phyloP scores from a whole-genome alignment of 1,140 invertebrate species.

The Philopotamus ludificatus region DNA sequence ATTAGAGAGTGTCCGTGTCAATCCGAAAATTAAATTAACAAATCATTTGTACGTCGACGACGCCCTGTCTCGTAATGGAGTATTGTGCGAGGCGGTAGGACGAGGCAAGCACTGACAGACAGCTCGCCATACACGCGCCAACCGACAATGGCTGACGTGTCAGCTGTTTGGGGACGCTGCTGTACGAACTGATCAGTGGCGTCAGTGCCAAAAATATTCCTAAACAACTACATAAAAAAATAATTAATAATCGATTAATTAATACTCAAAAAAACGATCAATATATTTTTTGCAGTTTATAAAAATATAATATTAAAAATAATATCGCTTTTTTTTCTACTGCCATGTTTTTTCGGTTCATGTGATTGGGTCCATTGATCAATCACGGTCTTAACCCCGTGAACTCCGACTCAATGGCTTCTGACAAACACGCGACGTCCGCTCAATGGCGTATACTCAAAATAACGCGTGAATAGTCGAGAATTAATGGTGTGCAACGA shows the following conservation, averaged over 20 bases:
- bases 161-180: not conserved
- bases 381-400: not conserved
- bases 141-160: not conserved
- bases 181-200: too few relatives aligned
- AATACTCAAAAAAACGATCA: too few relatives aligned
- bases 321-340: too few relatives aligned
- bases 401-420: not conserved
- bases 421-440: not conserved
- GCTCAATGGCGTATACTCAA: too few relatives aligned
- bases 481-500: too few relatives aligned
- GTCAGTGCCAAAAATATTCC: too few relatives aligned
- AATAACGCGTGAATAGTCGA: too few relatives aligned
- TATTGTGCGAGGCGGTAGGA: not conserved
- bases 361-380: slow-evolving; percentile 9
- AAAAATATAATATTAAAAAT: too few relatives aligned
- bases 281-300: too few relatives aligned
- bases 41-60: slow-evolving; percentile 3
- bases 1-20: not conserved
- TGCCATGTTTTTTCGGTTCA: too few relatives aligned
- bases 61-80: not conserved
- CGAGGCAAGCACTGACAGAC: not conserved
- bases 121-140: slow-evolving; percentile 3
- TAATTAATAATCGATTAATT: too few relatives aligned
- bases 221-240: too few relatives aligned
- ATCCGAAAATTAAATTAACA: slow-evolving; percentile 1